These are phyloP conservation scores for Drosophila eohydei DNA, from an alignment of 2,888 invertebrate genomes.

Conservation along the genomic window DNA sequence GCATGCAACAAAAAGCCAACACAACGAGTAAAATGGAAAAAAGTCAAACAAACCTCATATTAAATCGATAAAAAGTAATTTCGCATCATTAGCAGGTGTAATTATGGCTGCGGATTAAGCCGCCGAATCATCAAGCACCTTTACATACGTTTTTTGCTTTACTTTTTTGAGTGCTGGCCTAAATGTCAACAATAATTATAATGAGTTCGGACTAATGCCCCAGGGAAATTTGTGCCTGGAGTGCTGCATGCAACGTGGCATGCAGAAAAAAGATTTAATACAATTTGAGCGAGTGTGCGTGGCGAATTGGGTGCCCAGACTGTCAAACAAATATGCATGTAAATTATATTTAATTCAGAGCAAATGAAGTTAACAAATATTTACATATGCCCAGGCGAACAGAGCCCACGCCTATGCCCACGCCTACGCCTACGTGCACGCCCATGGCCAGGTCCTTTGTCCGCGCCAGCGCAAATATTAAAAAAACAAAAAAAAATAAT, in stretches of 20 bases:
- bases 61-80: conserved; percentile 62
- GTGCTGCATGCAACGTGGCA: conserved; percentile 58
- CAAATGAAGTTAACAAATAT: conserved; percentile 82
- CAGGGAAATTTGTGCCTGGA: conserved; percentile 7
- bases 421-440: neutral
- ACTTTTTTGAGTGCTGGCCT: conserved; percentile 35
- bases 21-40: neutral
- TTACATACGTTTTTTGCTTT: neutral
- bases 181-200: conserved; percentile 77
- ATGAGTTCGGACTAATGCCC: conserved; percentile 54
- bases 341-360: conserved; percentile 81
- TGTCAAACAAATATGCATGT: conserved; percentile 75
- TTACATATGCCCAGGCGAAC: conserved; percentile 55
- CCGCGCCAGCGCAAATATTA: conserved; percentile 38
- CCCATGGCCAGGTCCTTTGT: conserved; percentile 29
- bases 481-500: conserved; percentile 34
- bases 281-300: conserved; percentile 4
- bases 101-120: conserved; percentile 63
- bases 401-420: conserved; percentile 7
- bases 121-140: conserved; percentile 2
- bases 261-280: conserved; percentile 37
- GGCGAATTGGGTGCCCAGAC: conserved; percentile 38
- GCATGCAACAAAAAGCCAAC: conserved; percentile 7
- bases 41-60: conserved; percentile 38
- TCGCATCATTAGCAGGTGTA: conserved; percentile 71